phyloP scores from a whole-genome alignment of 2,113 vertebrate genomes.

The Paramisgurnus dabryanus region DNA sequence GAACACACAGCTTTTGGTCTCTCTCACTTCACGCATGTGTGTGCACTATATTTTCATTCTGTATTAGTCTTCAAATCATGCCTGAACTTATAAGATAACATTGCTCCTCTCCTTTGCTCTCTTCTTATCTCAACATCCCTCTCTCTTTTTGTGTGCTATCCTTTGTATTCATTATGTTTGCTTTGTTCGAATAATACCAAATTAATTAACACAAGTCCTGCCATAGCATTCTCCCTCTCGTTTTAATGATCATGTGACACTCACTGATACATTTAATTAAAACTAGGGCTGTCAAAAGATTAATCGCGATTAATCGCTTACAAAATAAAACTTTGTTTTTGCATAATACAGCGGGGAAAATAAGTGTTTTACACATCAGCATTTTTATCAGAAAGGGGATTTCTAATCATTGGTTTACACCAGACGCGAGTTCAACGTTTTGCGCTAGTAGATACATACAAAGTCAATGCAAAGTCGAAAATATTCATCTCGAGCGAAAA shows the following conservation, averaged over 20 bases:
- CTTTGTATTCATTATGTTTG: not conserved
- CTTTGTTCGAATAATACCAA: not conserved
- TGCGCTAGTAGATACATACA: too few relatives aligned
- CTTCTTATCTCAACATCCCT: not conserved
- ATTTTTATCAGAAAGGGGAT: too few relatives aligned
- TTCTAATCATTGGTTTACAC: too few relatives aligned
- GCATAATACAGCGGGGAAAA: too few relatives aligned
- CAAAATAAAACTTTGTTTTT: too few relatives aligned
- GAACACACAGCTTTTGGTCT: slow-evolving; percentile 40
- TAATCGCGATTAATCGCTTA: too few relatives aligned
- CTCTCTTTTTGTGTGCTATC: not conserved
- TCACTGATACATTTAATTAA: not conserved
- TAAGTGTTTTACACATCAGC: too few relatives aligned
- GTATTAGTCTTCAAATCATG: not conserved
- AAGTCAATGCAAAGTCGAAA: too few relatives aligned
- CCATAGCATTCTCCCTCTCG: too few relatives aligned
- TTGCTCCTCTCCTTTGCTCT: not conserved
- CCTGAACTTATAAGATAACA: not conserved
- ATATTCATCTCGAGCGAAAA: too few relatives aligned
- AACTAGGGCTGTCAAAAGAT: not conserved
- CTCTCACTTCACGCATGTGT: not conserved
- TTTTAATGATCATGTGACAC: not conserved
- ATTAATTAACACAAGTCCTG: not conserved
- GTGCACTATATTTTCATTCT: slow-evolving; percentile 15
- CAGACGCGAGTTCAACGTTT: too few relatives aligned